Evolutionary conservation across 2,888 invertebrate species (phyloP).

Genomic region (Nemurella pictetii): DNA sequence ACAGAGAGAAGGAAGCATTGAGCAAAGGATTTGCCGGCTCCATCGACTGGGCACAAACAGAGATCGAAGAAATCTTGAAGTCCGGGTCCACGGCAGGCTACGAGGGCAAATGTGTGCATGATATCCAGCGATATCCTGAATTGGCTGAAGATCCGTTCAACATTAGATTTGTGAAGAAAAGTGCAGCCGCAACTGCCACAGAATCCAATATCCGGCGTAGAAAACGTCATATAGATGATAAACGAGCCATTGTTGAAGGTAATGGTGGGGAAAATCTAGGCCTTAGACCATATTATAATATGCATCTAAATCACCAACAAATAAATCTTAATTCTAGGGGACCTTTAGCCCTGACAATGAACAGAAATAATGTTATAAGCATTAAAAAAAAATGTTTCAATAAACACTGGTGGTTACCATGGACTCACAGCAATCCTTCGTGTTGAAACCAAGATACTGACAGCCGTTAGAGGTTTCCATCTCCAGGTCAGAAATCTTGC

Average conservation of each 20-base stretch:
- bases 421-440: conserved; percentile 36
- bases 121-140: conserved; percentile 86
- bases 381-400: conserved; percentile 37
- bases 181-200: conserved; percentile 35
- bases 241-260: not conserved
- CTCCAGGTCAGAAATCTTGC: not conserved
- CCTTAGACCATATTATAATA: not conserved
- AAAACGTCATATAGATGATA: conserved; percentile 30
- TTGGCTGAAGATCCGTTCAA: conserved; percentile 96
- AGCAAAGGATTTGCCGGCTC: conserved; percentile 75
- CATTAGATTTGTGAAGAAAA: conserved; percentile 82
- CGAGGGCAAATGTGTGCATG: conserved; percentile 90
- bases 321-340: not conserved
- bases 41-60: conserved; percentile 84
- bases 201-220: conserved; percentile 37
- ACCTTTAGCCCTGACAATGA: not conserved
- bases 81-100: conserved; percentile 82
- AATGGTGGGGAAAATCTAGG: not conserved
- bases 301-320: not conserved
- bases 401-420: conserved; percentile 41
- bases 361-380: conserved; percentile 24
- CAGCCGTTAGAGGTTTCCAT: not conserved
- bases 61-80: conserved; percentile 86
- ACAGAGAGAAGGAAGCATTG: conserved; percentile 83
- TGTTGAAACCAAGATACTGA: conserved; percentile 34